These are phyloP conservation scores for Sciurus vulgaris DNA, from an alignment of 2,797 vertebrate genomes.

Conservation along the genomic window DNA sequence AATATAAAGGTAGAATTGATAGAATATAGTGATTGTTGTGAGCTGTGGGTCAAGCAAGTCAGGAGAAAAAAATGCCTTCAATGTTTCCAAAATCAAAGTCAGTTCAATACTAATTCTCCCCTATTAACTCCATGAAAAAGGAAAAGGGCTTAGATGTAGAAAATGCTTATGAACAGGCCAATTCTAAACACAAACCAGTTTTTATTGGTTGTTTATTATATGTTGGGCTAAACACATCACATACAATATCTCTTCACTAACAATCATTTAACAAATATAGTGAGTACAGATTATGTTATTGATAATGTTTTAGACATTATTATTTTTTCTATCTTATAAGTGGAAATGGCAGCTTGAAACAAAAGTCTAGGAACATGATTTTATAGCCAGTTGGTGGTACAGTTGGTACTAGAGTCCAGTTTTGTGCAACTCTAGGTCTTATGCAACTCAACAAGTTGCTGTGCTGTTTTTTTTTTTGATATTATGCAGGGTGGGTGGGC, in stretches of 20 bases:
- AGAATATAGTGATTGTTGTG: neutral
- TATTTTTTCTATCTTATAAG: neutral
- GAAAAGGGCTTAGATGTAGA: neutral
- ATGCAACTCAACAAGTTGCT: neutral
- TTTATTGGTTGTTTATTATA: constrained; percentile 4
- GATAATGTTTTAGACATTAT: constrained; percentile 6
- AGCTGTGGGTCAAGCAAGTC: neutral
- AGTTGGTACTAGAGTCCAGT: neutral
- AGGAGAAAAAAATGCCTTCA: neutral
- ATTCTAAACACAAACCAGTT: constrained; percentile 8
- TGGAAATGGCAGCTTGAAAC: neutral
- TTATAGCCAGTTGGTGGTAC: neutral
- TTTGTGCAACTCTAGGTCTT: neutral
- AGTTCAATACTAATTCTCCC: neutral
- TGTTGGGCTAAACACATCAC: neutral
- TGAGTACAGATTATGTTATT: neutral
- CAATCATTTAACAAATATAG: neutral
- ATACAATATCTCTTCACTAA: neutral
- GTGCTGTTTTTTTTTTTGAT: neutral
- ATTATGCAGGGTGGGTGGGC: neutral
- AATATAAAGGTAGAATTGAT: neutral
- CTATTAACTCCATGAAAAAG: neutral
- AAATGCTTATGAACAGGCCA: neutral
- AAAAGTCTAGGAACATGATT: neutral
- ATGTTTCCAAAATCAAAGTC: neutral